These are phyloP conservation scores for Brachyptera risi DNA, from an alignment of 2,888 invertebrate genomes.

Conservation along the genomic window DNA sequence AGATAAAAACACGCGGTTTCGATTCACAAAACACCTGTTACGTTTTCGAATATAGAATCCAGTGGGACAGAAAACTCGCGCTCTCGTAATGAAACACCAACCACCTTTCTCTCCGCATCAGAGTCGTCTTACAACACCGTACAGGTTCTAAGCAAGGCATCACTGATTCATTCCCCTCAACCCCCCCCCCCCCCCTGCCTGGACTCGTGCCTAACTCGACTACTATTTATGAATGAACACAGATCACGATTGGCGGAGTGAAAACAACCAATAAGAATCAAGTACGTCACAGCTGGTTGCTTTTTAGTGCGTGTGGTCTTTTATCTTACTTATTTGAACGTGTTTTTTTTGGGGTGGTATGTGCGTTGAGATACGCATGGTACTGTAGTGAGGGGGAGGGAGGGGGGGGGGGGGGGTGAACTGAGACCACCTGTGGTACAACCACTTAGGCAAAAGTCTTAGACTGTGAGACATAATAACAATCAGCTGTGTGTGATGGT, in stretches of 20 bases:
- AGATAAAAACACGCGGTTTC: no score
- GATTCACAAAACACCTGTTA: no score
- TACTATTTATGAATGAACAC: conserved; percentile 27
- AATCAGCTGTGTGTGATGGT: no score
- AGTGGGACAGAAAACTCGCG: no score
- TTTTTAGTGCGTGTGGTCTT: conserved; percentile 23
- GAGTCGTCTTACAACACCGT: neutral
- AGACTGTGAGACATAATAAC: neutral
- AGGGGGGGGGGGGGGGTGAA: neutral
- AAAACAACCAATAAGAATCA: conserved; percentile 22
- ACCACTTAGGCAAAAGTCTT: conserved; percentile 1
- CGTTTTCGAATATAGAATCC: no score
- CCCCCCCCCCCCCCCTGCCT: neutral
- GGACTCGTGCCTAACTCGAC: conserved; percentile 23
- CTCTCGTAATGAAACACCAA: no score
- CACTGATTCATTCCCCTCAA: conserved; percentile 7
- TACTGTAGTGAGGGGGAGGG: no score
- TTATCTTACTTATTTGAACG: neutral
- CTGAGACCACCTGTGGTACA: neutral
- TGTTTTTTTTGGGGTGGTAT: neutral
- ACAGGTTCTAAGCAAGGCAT: conserved; percentile 5
- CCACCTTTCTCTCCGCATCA: neutral
- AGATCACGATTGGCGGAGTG: conserved; percentile 15
- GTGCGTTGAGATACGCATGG: neutral
- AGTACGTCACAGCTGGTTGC: conserved; percentile 1